Evolutionary conservation across 2,888 invertebrate genomes (phyloP), one percentile per base, ranked within the genome.

Genomic region (Rhagophthalmus giganteus): DNA sequence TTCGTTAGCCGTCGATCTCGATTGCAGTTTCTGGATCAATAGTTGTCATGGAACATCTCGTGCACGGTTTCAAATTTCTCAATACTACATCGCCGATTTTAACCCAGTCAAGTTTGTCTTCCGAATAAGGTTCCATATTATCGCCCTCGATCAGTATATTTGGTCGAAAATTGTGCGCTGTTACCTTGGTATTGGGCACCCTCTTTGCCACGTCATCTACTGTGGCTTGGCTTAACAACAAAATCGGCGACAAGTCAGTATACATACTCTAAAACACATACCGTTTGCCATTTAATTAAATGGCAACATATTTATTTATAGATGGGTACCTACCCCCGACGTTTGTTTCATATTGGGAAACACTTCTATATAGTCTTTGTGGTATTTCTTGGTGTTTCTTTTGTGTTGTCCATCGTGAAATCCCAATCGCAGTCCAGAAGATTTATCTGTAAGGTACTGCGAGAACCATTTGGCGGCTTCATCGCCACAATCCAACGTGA

Each of bases 391-490:
- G 7, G 42, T 26, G 9, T 44, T 20, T 14, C 50, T 28, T 10
- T 26, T 27, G 20, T 40, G 30, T 3, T 26, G 5, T 3, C 24
- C 67, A 49, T 72, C 69, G 49, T 73, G 66, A 52, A 67, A 74
- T 7, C 69, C 73, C 30, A 75, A 53, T n/a, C 74, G 61, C 26
- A 73, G 51, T 2, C 71, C 73, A 3, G 59, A 50, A 33, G 66
- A 65, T 38, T 60, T 63, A 34, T 65, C 67, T 3, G 66, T 51
- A 32, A 73, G 64, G 41, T 72, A 78, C 62, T 71, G 71, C 1
- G 81, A 79, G 52, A 86, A 70, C 86, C 86, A 87, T 31, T 73
- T 68, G 1, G 82, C 79, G 2, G 79, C 81, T 51, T 78, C 79
- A 25, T 81, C 77, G 1, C 86, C 86, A 71, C 85, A 86, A 69